These are phyloP conservation scores for Drosophila cardini DNA, from an alignment of 1,140 invertebrate genomes.

Conservation along the genomic window DNA sequence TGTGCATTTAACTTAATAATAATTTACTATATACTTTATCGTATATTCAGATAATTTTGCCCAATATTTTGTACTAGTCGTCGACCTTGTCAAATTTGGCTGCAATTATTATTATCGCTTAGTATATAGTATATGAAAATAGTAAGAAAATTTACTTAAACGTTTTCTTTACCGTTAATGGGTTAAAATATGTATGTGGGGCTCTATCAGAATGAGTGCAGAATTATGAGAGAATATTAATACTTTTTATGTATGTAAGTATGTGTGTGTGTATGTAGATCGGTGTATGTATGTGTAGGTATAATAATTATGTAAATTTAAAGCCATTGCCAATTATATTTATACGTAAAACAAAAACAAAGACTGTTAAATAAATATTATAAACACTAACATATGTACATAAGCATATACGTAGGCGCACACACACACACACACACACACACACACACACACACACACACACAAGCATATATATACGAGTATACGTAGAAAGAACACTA, in stretches of 20 bases:
- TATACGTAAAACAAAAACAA: constrained; percentile 38
- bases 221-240: background rate
- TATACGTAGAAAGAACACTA: background rate
- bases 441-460: background rate
- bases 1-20: too few relatives aligned
- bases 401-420: background rate
- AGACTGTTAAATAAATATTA: constrained; percentile 70
- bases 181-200: too few relatives aligned
- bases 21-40: too few relatives aligned
- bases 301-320: constrained; percentile 34
- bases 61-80: constrained; percentile 9
- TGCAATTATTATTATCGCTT: background rate
- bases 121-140: too few relatives aligned
- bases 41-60: background rate
- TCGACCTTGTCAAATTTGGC: background rate
- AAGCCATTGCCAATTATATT: constrained; percentile 68
- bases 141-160: too few relatives aligned
- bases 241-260: constrained; percentile 23
- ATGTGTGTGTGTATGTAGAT: constrained; percentile 20
- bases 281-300: constrained; percentile 32
- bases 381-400: constrained; percentile 25
- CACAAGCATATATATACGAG: background rate
- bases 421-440: constrained; percentile 7
- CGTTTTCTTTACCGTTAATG: too few relatives aligned
- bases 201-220: background rate